Evolutionary conservation across 2,113 vertebrate genomes (phyloP), one percentile per base, ranked within the genome.

Genomic region (Nannospalax galili): DNA sequence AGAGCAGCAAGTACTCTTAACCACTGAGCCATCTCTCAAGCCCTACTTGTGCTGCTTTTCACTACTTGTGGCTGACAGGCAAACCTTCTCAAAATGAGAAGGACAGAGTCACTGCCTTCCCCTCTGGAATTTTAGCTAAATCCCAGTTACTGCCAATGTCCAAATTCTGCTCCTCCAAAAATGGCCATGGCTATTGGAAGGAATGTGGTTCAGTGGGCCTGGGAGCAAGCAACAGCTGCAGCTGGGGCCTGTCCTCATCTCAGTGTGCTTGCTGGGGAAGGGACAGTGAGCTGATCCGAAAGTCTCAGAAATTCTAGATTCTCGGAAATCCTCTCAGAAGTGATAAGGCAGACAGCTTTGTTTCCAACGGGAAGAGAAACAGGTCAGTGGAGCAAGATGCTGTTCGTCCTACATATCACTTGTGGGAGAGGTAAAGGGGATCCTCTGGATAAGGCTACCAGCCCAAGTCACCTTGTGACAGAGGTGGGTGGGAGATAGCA

Each of bases 161-260:
- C 69, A 77, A 48, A 80, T 74, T n/a, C 72, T 19, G 22, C 42
- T 42, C 88, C 64, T 96, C 87, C 84, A 40, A 81, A 95, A 84
- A 86, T 48, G 92, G 93, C 81, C 35, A 86, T 17, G 26, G 20
- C 60, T 52, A 20, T 28, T 37, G 2, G 40, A 62, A 93, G 67
- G 82, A 79, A 69, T 26, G 74, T 14, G 67, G 35, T 35, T 24
- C 16, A 42, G 24, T 0, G 2, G 28, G 19, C 17, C 42, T 16
- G 17, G 40, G 45, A 52, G 14, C n/a, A n/a, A 7, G 64, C 5
- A 16, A n/a, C 60, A 65, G 48, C 14, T 5, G 26, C 56, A 42
- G 30, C 64, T n/a, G 28, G 2, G 1, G n/a, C 65, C 35, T 3
- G 24, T 28, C 48, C 35, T 3, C 0, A 2, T 19, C 17, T 37